Conservation (phyloP, 2,888 invertebrate genomes). For the Leptinotarsa juncta region DNA sequence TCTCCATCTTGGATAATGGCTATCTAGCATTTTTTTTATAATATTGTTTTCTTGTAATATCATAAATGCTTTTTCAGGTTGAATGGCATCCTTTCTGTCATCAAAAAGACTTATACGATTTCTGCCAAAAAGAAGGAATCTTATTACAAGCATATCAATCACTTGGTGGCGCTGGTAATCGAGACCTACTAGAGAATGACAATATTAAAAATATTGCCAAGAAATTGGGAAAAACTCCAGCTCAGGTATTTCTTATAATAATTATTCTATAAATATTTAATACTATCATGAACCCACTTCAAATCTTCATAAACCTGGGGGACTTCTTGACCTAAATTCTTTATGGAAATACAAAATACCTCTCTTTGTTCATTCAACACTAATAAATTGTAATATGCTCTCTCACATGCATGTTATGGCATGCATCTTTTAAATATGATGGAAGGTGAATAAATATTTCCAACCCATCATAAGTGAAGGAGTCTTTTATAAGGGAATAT, state of each 20-base stretch:
- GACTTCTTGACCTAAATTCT: no score
- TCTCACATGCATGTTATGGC: no score
- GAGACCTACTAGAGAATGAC: slow-evolving; percentile 70
- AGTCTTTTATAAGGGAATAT: no score
- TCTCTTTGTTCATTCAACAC: no score
- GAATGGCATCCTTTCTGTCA: slow-evolving; percentile 84
- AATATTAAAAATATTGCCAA: slow-evolving; percentile 71
- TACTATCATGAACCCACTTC: no score
- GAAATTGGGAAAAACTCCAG: slow-evolving; percentile 70
- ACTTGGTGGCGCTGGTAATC: slow-evolving; percentile 73
- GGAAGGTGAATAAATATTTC: no score
- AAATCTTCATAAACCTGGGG: no score
- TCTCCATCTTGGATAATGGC: background rate
- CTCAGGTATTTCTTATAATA: slow-evolving; percentile 66
- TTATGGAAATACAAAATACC: no score
- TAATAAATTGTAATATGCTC: no score
- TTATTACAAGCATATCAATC: slow-evolving; percentile 85
- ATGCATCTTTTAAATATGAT: no score
- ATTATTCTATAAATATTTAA: no score
- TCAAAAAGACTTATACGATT: slow-evolving; percentile 72
- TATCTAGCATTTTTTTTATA: background rate
- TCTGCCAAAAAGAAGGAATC: slow-evolving; percentile 75
- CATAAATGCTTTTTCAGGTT: slow-evolving; percentile 66
- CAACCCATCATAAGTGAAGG: no score
- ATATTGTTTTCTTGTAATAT: background rate